These are phyloP conservation scores for Apus apus DNA, from an alignment of 2,113 vertebrate species.

Conservation along the genomic window DNA sequence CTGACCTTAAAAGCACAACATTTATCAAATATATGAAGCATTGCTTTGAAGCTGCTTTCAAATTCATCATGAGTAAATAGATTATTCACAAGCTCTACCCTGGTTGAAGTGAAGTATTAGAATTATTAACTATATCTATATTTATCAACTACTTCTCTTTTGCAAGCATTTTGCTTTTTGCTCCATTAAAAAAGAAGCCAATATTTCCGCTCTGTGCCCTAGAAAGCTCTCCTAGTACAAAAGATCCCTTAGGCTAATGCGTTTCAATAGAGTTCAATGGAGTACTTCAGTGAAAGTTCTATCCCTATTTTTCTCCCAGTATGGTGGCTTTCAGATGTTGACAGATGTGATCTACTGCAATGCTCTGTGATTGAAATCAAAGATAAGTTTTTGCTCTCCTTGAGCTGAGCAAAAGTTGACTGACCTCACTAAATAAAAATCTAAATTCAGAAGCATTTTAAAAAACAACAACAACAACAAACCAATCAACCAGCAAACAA, in stretches of 20 bases:
- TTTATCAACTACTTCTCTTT: background rate
- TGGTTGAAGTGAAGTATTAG: background rate
- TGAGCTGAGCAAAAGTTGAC: background rate
- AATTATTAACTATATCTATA: background rate
- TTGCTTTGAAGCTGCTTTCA: background rate
- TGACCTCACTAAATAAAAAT: background rate
- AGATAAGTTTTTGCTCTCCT: background rate
- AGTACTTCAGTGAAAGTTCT: constrained; percentile 9
- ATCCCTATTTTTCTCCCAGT: background rate
- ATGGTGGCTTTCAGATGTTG: background rate
- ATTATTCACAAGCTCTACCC: background rate
- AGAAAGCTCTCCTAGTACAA: background rate
- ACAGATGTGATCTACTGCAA: background rate
- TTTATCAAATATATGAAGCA: background rate
- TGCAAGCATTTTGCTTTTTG: background rate
- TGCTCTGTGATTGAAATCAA: background rate
- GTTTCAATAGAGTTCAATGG: constrained; percentile 2
- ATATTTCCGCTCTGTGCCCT: background rate
- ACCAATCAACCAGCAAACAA: too few relatives aligned
- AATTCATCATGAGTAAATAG: background rate
- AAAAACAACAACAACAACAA: background rate
- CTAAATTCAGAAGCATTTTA: background rate
- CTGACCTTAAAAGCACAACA: background rate
- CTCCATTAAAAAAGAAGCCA: background rate
- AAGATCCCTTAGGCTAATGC: constrained; percentile 9